These are phyloP conservation scores for Chironomus riparius DNA, from an alignment of 2,888 invertebrate species.

Conservation along the genomic window DNA sequence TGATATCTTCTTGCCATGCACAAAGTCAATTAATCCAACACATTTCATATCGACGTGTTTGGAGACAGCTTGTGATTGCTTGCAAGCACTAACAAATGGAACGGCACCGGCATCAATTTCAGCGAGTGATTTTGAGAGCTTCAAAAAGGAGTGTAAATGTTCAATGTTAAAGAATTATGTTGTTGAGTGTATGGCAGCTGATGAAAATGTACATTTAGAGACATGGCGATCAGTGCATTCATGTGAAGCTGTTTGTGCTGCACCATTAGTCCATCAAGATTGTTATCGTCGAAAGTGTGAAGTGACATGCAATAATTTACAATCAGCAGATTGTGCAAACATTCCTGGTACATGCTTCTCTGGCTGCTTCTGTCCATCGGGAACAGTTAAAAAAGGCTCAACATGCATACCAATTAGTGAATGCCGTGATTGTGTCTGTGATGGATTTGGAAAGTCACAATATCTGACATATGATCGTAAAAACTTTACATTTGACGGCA, in stretches of 20 bases:
- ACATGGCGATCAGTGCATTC: constrained; percentile 62
- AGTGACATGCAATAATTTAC: constrained; percentile 58
- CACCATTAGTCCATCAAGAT: constrained; percentile 71
- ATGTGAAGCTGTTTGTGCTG: constrained; percentile 63
- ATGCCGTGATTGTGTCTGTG: constrained; percentile 69
- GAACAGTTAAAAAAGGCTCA: constrained; percentile 56
- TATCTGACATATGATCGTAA: constrained; percentile 75
- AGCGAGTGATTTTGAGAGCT: constrained; percentile 33
- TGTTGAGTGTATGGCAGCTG: constrained; percentile 60
- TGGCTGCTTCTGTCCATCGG: constrained; percentile 78
- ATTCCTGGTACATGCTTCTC: constrained; percentile 63
- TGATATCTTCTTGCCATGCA: constrained; percentile 56
- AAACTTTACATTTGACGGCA: constrained; percentile 69
- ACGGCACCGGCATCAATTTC: constrained; percentile 29
- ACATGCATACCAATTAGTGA: constrained; percentile 59
- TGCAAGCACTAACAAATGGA: constrained; percentile 47
- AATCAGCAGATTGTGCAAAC: constrained; percentile 51
- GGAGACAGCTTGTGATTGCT: constrained; percentile 66
- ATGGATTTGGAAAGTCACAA: constrained; percentile 68
- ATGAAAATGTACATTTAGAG: constrained; percentile 53
- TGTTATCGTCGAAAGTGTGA: constrained; percentile 74
- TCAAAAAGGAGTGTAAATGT: constrained; percentile 54
- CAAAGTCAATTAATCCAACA: constrained; percentile 53
- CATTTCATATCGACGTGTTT: constrained; percentile 63
- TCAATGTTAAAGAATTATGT: constrained; percentile 59